These are phyloP conservation scores for Gavia stellata DNA, from an alignment of 2,113 vertebrate species.

Conservation along the genomic window DNA sequence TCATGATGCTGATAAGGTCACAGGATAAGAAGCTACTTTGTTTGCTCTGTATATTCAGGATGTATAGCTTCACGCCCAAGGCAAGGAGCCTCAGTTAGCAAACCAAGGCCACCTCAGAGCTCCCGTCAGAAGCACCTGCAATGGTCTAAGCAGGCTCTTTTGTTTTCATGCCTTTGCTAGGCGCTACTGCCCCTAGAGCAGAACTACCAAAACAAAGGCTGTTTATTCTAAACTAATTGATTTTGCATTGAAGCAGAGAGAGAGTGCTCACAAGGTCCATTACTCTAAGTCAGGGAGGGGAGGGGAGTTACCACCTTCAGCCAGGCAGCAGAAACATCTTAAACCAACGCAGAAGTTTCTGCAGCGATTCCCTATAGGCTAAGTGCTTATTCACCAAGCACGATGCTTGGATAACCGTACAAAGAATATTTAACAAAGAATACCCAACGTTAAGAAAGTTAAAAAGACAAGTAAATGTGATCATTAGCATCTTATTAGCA, in stretches of 20 bases:
- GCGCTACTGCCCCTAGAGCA: not conserved
- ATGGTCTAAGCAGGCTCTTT: not conserved
- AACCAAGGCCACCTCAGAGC: not conserved
- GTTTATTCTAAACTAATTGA: not conserved
- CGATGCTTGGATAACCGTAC: not conserved
- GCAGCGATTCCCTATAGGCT: not conserved
- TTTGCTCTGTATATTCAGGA: not conserved
- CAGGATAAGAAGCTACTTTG: accelerated
- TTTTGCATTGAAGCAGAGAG: not conserved
- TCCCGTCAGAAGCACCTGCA: not conserved
- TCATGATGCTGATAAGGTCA: not conserved
- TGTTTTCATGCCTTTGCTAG: not conserved
- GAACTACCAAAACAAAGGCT: not conserved
- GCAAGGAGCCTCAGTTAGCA: not conserved
- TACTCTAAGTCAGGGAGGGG: not conserved
- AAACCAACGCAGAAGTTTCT: not conserved
- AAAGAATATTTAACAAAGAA: not conserved
- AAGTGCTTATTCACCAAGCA: not conserved
- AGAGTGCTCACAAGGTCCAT: not conserved
- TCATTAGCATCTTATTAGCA: not conserved
- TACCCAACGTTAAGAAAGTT: not conserved
- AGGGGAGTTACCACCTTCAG: not conserved
- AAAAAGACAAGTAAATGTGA: not conserved
- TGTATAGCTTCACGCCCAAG: not conserved
- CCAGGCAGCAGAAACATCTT: not conserved